Evolutionary conservation across 2,888 invertebrate genomes (phyloP), one percentile per base, ranked within the genome.

Genomic region (Cremastinae sp.): DNA sequence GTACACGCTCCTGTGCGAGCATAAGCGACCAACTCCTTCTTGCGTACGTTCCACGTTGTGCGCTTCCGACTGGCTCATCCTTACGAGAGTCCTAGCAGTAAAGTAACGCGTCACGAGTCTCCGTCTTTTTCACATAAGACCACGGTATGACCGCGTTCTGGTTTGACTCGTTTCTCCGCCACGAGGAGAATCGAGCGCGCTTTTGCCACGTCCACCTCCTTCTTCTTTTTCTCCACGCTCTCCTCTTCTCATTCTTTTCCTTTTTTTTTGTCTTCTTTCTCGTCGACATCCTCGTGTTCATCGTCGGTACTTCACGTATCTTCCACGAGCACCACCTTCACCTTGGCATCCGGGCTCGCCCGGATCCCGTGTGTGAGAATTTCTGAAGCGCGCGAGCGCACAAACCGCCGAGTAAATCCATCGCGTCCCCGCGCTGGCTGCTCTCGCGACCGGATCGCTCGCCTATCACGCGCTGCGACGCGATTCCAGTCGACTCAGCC

Each of bases 131-230:
- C 80, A 80, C 79, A 79, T 78, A 75, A 79, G 75, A 82, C 66
- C 75, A 66, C 47, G 22, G 62, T 38, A 68, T 69, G 73, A 73
- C 69, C 76, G 76, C 70, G 73, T 85, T 84, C 87, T 84, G 87
- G 87, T 89, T 88, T 86, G 84, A 87, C 85, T 80, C 70, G 79
- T 78, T 81, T 76, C 78, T 72, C 78, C 75, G 75, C 78, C 73
- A 65, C 70, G 73, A 69, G 73, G 54, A 36, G 34, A 65, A 62
- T 69, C 69, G 61, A 69, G 68, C 62, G 28, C 28, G 28, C 73
- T 70, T 61, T 65, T 59, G 68, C 65, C 73, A 65, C 76, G 54
- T 74, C 43, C 59, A 61, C 56, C 53, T 72, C 61, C 73, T 75
- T 49, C 72, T 70, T 65, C 72, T 22, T 47, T 18, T 47, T 22